A percentile compares a stretch with the other conserved stretches of the same genome.
phyloP scores from a whole-genome alignment of 2,797 vertebrate species.

The Meda fulgida region DNA sequence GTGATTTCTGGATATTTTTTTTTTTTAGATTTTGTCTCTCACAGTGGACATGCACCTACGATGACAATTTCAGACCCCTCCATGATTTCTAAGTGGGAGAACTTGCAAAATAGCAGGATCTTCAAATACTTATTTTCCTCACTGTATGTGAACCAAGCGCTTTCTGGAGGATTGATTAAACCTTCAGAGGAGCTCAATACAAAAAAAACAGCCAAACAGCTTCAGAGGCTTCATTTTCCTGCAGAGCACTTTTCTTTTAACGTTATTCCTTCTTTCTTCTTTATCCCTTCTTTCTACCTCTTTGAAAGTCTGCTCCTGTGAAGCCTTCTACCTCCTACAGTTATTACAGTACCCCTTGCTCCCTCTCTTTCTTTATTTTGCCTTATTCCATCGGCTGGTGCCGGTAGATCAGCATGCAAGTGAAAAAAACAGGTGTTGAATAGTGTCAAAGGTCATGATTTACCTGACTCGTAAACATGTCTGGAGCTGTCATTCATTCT shows the following conservation, averaged over 20 bases:
- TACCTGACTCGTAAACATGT: conserved; percentile 15
- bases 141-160: background rate
- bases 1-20: too few species aligned
- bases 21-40: too few species aligned
- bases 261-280: conserved; percentile 16
- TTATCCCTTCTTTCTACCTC: conserved; percentile 29
- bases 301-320: conserved; percentile 43
- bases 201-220: conserved; percentile 29
- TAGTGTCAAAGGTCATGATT: conserved; percentile 45
- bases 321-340: conserved; percentile 41
- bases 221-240: conserved; percentile 21
- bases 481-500: conserved; percentile 7
- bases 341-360: conserved; percentile 14
- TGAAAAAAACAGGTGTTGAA: conserved; percentile 36
- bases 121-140: too few species aligned
- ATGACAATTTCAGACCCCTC: too few species aligned
- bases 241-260: conserved; percentile 29
- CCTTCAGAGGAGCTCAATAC: conserved; percentile 24
- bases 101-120: too few species aligned
- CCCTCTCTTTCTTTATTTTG: conserved; percentile 18
- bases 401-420: background rate
- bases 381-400: background rate
- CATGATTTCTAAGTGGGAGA: too few species aligned
- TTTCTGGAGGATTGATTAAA: conserved; percentile 14
- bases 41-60: too few species aligned